A percentile compares a stretch with the other conserved stretches of the same genome.
Conservation (phyloP, 2,888 invertebrate species). For the Patella caerulea region DNA sequence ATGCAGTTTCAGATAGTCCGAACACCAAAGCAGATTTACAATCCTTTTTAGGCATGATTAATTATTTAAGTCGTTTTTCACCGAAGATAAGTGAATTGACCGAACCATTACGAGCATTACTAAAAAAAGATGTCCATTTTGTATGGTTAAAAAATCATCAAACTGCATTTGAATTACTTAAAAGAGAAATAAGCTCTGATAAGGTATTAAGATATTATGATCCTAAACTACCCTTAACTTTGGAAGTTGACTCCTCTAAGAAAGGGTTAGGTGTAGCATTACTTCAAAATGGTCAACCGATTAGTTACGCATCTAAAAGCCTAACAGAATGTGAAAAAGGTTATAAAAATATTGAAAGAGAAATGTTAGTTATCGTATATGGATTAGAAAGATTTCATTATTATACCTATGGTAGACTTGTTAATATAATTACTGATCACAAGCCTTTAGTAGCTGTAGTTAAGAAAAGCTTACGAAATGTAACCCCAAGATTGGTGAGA, state of each 20-base stretch:
- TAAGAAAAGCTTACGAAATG: constrained; percentile 1
- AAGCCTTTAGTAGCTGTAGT: neutral
- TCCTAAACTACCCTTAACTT: constrained; percentile 27
- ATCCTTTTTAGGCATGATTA: constrained; percentile 31
- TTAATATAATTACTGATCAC: constrained; percentile 1
- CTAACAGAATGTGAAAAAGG: constrained; percentile 1
- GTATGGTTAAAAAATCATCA: constrained; percentile 31
- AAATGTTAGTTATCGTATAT: constrained; percentile 3
- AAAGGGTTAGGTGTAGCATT: constrained; percentile 44
- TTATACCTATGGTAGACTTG: constrained; percentile 1
- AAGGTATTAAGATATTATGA: constrained; percentile 25
- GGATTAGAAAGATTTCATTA: constrained; percentile 9
- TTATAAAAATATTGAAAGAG: constrained; percentile 2
- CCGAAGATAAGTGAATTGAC: constrained; percentile 24
- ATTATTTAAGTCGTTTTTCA: constrained; percentile 28
- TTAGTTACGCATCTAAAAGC: constrained; percentile 47
- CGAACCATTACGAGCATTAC: constrained; percentile 23
- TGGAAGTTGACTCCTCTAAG: constrained; percentile 43
- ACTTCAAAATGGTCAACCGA: constrained; percentile 40
- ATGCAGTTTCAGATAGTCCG: constrained; percentile 35
- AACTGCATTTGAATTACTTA: constrained; percentile 22
- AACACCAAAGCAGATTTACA: constrained; percentile 29
- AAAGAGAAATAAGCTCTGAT: constrained; percentile 11
- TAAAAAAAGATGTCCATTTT: constrained; percentile 30
- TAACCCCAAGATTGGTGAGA: neutral